Percentiles rank a stretch among this genome's conserved stretches.
Evolutionary conservation across 2,888 invertebrate species (phyloP).

Genomic region (Exephanes ischioxanthus): DNA sequence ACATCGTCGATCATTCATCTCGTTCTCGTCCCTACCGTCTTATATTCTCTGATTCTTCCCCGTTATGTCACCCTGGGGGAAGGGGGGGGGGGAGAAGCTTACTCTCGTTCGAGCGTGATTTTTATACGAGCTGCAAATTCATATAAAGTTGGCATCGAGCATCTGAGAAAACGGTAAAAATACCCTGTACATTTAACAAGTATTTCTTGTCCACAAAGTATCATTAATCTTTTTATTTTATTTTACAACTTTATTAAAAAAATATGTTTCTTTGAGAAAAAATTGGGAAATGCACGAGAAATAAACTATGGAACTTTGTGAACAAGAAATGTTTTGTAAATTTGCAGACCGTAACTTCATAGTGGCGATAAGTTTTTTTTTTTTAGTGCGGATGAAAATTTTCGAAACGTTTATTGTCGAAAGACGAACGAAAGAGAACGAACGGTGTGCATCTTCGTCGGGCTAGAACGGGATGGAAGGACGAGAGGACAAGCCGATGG

Average conservation of each 20-base stretch:
- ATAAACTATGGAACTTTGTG: too few species aligned
- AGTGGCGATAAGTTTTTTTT: background rate
- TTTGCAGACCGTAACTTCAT: background rate
- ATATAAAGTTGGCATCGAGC: background rate
- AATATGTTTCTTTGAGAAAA: too few species aligned
- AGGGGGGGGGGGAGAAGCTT: slow-evolving; percentile 8
- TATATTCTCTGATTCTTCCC: slow-evolving; percentile 27
- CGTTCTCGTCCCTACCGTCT: slow-evolving; percentile 62
- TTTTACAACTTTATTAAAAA: too few species aligned
- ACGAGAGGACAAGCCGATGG: slow-evolving; percentile 59
- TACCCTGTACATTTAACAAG: too few species aligned
- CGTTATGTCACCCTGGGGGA: background rate
- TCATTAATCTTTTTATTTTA: too few species aligned
- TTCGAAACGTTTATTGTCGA: slow-evolving; percentile 41
- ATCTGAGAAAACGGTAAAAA: too few species aligned
- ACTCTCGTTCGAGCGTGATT: slow-evolving; percentile 46
- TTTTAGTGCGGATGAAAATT: slow-evolving; percentile 21
- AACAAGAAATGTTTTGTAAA: background rate
- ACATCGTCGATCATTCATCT: slow-evolving; percentile 73
- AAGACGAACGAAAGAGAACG: background rate
- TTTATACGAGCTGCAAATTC: background rate
- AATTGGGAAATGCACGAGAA: too few species aligned
- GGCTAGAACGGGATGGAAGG: slow-evolving; percentile 1
- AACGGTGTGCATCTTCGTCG: slow-evolving; percentile 43
- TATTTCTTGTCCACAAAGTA: too few species aligned